Conservation (phyloP, 2,888 invertebrate species). For the Erpobdella octoculata region DNA sequence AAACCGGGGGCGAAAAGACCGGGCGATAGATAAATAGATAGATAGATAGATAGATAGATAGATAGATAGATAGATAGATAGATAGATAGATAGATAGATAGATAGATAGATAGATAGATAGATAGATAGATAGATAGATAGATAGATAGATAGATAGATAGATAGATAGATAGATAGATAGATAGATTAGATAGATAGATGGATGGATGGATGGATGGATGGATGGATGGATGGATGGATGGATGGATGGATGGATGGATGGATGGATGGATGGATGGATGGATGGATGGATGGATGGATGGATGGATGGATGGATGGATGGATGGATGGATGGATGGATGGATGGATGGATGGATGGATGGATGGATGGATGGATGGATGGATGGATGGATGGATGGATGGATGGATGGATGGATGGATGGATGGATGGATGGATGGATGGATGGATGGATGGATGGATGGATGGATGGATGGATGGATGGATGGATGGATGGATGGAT, state of each 20-base stretch:
- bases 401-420: slow-evolving; percentile 2
- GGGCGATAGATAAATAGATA: no score
- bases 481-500: slow-evolving; percentile 2
- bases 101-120: no score
- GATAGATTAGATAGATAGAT: no score
- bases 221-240: background rate
- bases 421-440: slow-evolving; percentile 2
- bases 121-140: no score
- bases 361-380: slow-evolving; percentile 2
- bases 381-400: slow-evolving; percentile 2
- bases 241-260: slow-evolving; percentile 2
- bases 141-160: no score
- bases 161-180: no score
- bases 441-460: slow-evolving; percentile 2
- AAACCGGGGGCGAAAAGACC: no score
- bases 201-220: background rate
- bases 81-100: no score
- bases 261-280: background rate
- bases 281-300: background rate
- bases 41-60: no score
- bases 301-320: slow-evolving; percentile 2
- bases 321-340: slow-evolving; percentile 2
- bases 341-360: slow-evolving; percentile 2
- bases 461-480: slow-evolving; percentile 2
- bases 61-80: no score